Percentiles rank a stretch among this genome's conserved stretches.
These are phyloP conservation scores for Chaetogeoica ovagalla DNA, from an alignment of 2,888 invertebrate species.

Conservation along the genomic window DNA sequence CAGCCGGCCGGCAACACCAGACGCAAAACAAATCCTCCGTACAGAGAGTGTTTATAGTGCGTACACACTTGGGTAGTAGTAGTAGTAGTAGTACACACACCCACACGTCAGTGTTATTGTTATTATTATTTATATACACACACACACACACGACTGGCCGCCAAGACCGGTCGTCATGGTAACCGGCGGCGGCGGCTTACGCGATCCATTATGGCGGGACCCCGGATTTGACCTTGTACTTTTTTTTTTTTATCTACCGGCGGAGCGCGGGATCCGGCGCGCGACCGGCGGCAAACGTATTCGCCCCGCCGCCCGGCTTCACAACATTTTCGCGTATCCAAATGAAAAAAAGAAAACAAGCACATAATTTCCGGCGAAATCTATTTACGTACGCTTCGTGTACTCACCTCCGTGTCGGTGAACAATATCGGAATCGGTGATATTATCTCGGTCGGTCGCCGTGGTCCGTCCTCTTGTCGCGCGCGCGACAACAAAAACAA, in stretches of 20 bases:
- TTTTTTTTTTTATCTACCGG: conserved; percentile 49
- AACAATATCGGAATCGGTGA: background rate
- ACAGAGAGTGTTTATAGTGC: background rate
- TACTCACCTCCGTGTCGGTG: conserved; percentile 13
- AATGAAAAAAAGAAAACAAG: too few species aligned
- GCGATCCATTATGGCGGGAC: conserved; percentile 53
- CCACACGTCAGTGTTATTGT: background rate
- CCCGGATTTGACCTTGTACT: conserved; percentile 35
- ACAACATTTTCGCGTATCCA: background rate
- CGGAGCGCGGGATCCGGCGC: conserved; percentile 43
- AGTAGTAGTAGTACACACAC: background rate
- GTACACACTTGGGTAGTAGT: background rate
- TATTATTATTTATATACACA: conserved; percentile 6
- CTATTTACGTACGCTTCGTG: background rate
- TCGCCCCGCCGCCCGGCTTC: background rate
- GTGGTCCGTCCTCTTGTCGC: background rate
- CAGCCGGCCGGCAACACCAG: background rate
- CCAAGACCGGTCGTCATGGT: conserved; percentile 17
- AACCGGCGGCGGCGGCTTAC: conserved; percentile 38
- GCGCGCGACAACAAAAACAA: too few species aligned
- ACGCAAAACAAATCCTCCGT: background rate
- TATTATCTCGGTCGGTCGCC: background rate
- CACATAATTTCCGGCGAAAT: background rate
- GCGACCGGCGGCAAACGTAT: conserved; percentile 28
- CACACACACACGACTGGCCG: background rate